Conservation (phyloP, 2,797 vertebrate genomes). For the Sylvilagus floridanus region DNA sequence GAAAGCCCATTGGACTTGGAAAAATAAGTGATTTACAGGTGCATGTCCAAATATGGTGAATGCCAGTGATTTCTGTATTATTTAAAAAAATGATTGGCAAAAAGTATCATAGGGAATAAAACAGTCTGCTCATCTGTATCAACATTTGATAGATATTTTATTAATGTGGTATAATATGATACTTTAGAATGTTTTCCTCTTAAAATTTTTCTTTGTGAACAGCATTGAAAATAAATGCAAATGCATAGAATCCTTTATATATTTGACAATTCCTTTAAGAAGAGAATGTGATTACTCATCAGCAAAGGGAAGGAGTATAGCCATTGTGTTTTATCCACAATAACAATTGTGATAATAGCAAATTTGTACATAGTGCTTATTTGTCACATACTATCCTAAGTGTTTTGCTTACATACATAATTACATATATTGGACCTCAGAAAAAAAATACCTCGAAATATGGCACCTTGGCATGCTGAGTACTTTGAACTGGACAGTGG, state of each 20-base stretch:
- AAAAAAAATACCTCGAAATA: no score
- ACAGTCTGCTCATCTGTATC: conserved; percentile 50
- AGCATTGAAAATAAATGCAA: conserved; percentile 50
- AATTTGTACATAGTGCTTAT: not conserved
- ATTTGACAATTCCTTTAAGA: conserved; percentile 23
- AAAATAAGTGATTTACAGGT: conserved; percentile 56
- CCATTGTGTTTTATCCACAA: not conserved
- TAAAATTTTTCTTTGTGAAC: not conserved
- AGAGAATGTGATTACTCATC: not conserved
- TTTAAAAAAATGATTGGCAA: conserved; percentile 67
- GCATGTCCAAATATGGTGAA: conserved; percentile 43
- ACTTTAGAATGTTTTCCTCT: conserved; percentile 56
- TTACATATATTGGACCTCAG: no score
- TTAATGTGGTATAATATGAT: conserved; percentile 52
- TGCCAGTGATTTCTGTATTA: conserved; percentile 61
- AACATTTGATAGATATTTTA: conserved; percentile 45
- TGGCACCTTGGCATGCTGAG: no score
- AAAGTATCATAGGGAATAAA: conserved; percentile 57
- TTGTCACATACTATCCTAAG: not conserved
- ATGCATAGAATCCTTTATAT: not conserved
- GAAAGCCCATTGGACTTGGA: not conserved
- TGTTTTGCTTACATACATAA: not conserved
- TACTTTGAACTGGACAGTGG: no score
- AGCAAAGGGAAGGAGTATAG: not conserved
- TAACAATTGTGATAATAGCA: not conserved